A percentile compares a stretch with the other conserved stretches of the same genome.
Conservation (phyloP, 35 echinoderm and acorn worm species). For the Heliocidaris erythrogramma region DNA sequence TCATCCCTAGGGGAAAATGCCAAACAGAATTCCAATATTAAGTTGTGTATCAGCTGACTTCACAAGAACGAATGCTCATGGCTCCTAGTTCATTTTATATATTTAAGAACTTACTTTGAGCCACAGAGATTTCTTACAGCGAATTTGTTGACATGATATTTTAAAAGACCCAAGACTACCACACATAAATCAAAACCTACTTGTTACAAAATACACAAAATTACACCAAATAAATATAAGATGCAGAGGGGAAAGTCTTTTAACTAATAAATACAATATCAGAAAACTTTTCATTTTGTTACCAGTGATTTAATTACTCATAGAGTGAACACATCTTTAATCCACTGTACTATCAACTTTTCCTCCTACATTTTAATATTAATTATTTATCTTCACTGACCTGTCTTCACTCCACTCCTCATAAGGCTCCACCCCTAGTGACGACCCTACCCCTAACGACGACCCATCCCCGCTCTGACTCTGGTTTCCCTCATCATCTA, state of each 20-base stretch:
- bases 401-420: conserved; percentile 74
- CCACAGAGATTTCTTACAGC: background rate
- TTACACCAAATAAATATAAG: too few relatives aligned
- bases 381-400: conserved; percentile 45
- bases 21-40: background rate
- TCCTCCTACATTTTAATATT: conserved; percentile 59
- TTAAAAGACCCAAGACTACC: too few relatives aligned
- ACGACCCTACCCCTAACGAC: background rate
- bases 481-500: conserved; percentile 46
- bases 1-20: conserved; percentile 75
- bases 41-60: background rate
- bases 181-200: too few relatives aligned
- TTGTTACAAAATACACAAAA: too few relatives aligned
- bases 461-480: conserved; percentile 31
- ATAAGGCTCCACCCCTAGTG: conserved; percentile 7
- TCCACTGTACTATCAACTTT: background rate
- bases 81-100: background rate
- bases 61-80: background rate
- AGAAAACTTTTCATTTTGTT: too few relatives aligned
- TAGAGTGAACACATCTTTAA: too few relatives aligned
- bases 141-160: too few relatives aligned
- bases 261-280: too few relatives aligned
- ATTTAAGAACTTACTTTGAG: background rate
- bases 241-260: too few relatives aligned
- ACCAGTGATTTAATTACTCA: too few relatives aligned